These are phyloP conservation scores for Phallusia fumigata DNA, from an alignment of 23 tunicate species.

Conservation along the genomic window DNA sequence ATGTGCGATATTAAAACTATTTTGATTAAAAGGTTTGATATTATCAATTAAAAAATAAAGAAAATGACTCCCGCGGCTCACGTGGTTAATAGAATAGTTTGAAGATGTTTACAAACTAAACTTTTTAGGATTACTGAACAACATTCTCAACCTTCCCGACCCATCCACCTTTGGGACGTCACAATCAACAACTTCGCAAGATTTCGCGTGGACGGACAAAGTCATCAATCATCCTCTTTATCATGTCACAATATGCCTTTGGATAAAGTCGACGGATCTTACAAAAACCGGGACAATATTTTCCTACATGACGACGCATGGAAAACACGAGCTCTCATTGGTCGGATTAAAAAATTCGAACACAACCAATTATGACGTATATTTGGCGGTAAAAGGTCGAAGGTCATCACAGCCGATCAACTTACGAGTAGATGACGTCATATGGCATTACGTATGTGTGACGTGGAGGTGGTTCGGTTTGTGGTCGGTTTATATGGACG, in stretches of 20 bases:
- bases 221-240: not conserved
- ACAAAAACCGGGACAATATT: constrained; percentile 27
- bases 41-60: no score
- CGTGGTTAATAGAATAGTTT: no score
- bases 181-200: not conserved
- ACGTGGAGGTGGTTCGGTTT: constrained; percentile 15
- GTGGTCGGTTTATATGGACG: constrained; percentile 21
- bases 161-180: constrained; percentile 12
- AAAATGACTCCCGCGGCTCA: no score
- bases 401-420: constrained; percentile 1
- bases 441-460: constrained; percentile 40
- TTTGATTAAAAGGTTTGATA: no score
- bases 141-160: constrained; percentile 20
- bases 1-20: no score
- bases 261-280: constrained; percentile 30
- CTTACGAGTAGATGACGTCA: constrained; percentile 42
- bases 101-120: not conserved
- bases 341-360: not conserved
- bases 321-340: constrained; percentile 9
- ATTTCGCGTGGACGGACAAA: constrained; percentile 29
- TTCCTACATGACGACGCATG: not conserved
- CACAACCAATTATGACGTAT: constrained; percentile 13
- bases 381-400: constrained; percentile 4
- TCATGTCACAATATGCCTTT: constrained; percentile 20
- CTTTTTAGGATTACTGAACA: constrained; percentile 17